Conservation (phyloP, 2,797 vertebrate genomes). For the Hydrocynus forskahlii region DNA sequence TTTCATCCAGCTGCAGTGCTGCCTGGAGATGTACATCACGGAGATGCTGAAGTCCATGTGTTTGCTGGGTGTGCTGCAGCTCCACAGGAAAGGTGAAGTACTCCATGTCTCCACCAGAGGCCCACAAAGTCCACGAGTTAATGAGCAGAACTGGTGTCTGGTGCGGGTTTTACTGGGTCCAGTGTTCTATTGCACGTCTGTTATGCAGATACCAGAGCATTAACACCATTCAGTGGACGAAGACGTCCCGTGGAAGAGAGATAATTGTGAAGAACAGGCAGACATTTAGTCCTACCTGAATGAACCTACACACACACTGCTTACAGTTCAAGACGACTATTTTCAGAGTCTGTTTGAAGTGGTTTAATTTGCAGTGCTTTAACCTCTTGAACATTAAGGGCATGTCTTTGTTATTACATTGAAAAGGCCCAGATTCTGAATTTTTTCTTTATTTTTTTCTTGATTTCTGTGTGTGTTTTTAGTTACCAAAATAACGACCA, state of each 20-base stretch:
- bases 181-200: conserved; percentile 2
- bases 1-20: conserved; percentile 98
- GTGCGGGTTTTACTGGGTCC: not conserved
- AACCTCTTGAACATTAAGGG: too few relatives aligned
- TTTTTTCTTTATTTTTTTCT: too few relatives aligned
- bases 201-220: conserved; percentile 25
- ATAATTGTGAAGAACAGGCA: not conserved
- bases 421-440: too few relatives aligned
- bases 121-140: conserved; percentile 50
- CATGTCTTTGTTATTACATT: too few relatives aligned
- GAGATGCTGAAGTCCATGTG: conserved; percentile 99
- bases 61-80: conserved; percentile 94
- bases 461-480: too few relatives aligned
- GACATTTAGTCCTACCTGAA: not conserved
- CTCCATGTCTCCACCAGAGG: conserved; percentile 59
- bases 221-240: conserved; percentile 14
- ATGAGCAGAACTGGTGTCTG: conserved; percentile 24
- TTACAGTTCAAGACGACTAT: too few relatives aligned
- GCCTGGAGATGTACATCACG: conserved; percentile 98
- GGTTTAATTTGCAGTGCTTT: too few relatives aligned
- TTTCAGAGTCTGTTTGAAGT: too few relatives aligned
- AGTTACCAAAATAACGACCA: too few relatives aligned
- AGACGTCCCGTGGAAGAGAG: not conserved
- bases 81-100: conserved; percentile 91
- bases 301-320: too few relatives aligned